Evolutionary conservation across 2,113 vertebrate genomes (phyloP).

Genomic region (Alligator sinensis): DNA sequence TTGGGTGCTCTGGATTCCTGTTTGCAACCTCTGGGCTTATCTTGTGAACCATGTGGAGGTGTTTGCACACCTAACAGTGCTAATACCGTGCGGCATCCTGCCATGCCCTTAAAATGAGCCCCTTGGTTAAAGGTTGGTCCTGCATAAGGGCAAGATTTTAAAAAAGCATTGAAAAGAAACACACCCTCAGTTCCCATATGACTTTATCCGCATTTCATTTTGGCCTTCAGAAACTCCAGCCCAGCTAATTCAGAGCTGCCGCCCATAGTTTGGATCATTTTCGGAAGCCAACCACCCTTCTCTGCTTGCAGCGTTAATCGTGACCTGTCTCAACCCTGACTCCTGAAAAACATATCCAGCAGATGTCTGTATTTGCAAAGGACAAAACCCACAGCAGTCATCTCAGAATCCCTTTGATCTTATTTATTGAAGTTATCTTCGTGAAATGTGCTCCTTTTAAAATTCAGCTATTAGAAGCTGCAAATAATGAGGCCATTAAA

Average conservation of each 20-base stretch:
- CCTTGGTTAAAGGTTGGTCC: background rate
- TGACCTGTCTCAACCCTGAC: background rate
- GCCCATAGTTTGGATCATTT: background rate
- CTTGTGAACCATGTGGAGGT: no score
- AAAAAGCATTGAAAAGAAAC: background rate
- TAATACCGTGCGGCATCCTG: no score
- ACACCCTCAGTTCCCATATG: background rate
- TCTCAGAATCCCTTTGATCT: conserved; percentile 44
- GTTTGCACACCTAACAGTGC: no score
- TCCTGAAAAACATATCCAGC: conserved; percentile 37
- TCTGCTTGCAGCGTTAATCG: background rate
- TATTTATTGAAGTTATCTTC: conserved; percentile 50
- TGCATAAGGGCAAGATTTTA: background rate
- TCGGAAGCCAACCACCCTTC: background rate
- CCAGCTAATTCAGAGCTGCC: background rate
- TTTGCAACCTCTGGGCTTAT: no score
- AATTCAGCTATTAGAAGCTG: conserved; percentile 43
- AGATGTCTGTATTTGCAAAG: conserved; percentile 11
- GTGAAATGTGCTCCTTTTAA: conserved; percentile 69
- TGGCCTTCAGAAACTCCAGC: background rate
- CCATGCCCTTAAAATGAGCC: background rate
- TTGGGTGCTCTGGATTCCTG: no score
- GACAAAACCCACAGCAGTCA: conserved; percentile 37
- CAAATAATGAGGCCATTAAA: conserved; percentile 74
- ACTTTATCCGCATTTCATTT: background rate